Evolutionary conservation across 2,113 vertebrate species (phyloP).

Genomic region (Pyrgilauda ruficollis): DNA sequence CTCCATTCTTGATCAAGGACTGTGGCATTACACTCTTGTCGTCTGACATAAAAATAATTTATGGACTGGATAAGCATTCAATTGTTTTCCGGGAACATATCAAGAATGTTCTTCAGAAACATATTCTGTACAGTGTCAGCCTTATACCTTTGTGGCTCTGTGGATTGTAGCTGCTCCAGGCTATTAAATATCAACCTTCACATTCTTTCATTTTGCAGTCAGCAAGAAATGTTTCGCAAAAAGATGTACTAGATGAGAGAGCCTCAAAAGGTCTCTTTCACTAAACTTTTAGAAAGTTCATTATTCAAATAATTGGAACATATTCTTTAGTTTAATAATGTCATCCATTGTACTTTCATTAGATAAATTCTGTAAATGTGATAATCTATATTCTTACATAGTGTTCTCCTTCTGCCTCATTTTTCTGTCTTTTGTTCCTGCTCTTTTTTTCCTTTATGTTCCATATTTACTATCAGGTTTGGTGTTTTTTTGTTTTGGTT

Average conservation of each 20-base stretch:
- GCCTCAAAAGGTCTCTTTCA: neutral
- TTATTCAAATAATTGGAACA: neutral
- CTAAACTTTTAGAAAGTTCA: neutral
- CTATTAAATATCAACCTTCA: slow-evolving; percentile 7
- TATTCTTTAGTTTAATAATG: neutral
- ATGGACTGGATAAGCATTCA: neutral
- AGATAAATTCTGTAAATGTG: neutral
- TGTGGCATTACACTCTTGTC: neutral
- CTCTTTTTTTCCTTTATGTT: neutral
- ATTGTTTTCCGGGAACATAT: neutral
- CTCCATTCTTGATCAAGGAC: neutral
- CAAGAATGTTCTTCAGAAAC: neutral
- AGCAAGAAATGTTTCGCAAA: slow-evolving; percentile 1
- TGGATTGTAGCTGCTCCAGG: neutral
- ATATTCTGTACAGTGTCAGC: neutral
- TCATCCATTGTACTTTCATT: neutral
- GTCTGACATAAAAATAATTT: neutral
- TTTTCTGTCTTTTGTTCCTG: neutral
- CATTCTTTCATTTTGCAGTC: neutral
- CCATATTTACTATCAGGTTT: neutral
- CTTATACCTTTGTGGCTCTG: neutral
- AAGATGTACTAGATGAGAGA: neutral
- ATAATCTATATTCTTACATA: neutral
- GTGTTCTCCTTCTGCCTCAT: neutral
- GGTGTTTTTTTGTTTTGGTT: neutral